phyloP scores from a whole-genome alignment of 2,113 vertebrate genomes.

The Ptyas mucosa region DNA sequence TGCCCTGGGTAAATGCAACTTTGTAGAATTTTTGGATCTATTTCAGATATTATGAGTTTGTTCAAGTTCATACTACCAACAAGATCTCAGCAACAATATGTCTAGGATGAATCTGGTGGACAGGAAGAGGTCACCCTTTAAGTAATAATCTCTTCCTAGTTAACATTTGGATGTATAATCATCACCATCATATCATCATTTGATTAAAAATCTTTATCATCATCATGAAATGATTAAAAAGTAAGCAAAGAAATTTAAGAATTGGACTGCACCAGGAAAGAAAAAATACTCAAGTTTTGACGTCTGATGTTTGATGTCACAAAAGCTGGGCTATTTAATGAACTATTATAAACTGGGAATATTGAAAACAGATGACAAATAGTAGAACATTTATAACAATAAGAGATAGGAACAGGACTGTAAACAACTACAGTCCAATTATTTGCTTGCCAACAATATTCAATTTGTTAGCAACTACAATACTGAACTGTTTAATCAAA shows the following conservation, averaged over 20 bases:
- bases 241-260: not conserved
- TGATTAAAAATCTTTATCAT: not conserved
- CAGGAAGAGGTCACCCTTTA: not conserved
- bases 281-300: not conserved
- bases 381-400: not conserved
- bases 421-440: not conserved
- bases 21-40: not conserved
- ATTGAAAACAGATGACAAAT: not conserved
- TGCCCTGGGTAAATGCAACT: not conserved
- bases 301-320: not conserved
- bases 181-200: not conserved
- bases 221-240: not conserved
- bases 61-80: not conserved
- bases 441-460: not conserved
- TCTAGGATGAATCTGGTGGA: not conserved
- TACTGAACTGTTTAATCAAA: not conserved
- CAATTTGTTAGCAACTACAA: not conserved
- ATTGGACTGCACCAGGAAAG: not conserved
- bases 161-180: not conserved
- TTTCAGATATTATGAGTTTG: not conserved
- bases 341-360: not conserved
- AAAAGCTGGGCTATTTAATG: not conserved
- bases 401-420: not conserved
- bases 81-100: not conserved
- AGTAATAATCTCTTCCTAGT: not conserved